Evolutionary conservation across 2,797 vertebrate species (phyloP), one percentile per base, ranked within the genome.

Genomic region (Trachops cirrhosus): DNA sequence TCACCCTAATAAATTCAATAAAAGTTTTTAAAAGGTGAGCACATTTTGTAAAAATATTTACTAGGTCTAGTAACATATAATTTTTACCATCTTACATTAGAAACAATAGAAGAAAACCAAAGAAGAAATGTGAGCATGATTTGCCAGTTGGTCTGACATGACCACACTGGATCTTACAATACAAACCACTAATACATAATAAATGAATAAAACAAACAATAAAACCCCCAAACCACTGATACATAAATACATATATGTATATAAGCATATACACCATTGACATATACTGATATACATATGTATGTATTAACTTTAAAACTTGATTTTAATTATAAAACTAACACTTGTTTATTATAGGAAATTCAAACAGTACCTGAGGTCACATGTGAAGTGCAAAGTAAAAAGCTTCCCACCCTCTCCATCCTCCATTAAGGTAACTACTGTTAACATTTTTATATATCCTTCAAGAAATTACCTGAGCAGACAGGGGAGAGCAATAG

Each of bases 61-160:
- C 62, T 91, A 68, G 89, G 24, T 68, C 32, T 21, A 93, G 39
- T 64, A 93, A 78, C 34, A 88, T n/a, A 75, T 67, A 75, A 59
- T 88, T 91, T 87, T 94, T 90, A 92, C 32, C 39, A 62, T 57
- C 57, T 95, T 88, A 64, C 24, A 95, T 87, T 90, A 92, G 77
- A 37, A 89, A 22, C 22, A 94, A 67, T 12, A 93, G 32, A 6
- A 78, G 15, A 90, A 87, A 95, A 75, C 12, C 44, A 70, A 92
- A 75, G 21, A 50, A 86, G 34, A 87, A 95, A 95, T 19, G 7
- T 57, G 8, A 95, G 74, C 41, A 86, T 68, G 52, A n/a, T 87
- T 91, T 91, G 26, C 68, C n/a, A 83, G 46, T 14, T 73, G 48
- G 74, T 50, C n/a, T 34, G 57, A 91, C 62, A 79, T 29, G 50